Base-by-base conservation (phyloP, 2,113 vertebrate genomes). In the Pardalotus punctatus region DNA sequence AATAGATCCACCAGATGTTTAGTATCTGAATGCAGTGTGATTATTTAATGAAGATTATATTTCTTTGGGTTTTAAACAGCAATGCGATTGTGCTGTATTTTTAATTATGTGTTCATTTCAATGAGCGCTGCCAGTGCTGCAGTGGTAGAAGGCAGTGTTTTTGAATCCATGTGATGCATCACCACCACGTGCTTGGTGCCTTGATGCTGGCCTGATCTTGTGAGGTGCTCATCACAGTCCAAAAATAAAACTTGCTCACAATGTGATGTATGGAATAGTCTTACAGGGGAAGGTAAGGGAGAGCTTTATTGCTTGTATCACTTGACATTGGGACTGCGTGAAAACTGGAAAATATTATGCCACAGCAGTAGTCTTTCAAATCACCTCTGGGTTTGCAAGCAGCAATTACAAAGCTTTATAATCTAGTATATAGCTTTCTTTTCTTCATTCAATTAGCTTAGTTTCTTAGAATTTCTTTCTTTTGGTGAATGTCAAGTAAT, bases 221-320 rank as follows among this genome's bases (percentile, higher is more conserved):
- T 93, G 96, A 93, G 90, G 38, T 93, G 93, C 38, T 96, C 82
- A 93, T 96, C 94, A 97, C 90, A 78, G 72, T 94, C 96, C 90
- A 95, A 97, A 97, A 97, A 95, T 96, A 96, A 96, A 92, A 92
- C 94, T 79, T 93, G 88, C 64, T 97, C 94, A 95, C 80, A 92
- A 86, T 95, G 80, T 95, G 92, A 95, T 96, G 93, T 96, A 95
- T 96, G 96, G 92, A 96, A 96, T 94, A 96, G 72, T 96, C 96
- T 96, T 94, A 94, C 93, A 86, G 96, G 62, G 66, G 69, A 96
- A 95, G 66, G 57, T 81, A 88, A 81, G 82, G 47, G 90, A 74
- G 74, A 73, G 73, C 72, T 94, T 94, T 95, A 91, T 84, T 81
- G 77, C 94, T 74, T 96, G 72, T 95, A 78, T 96, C 93, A 51